These are phyloP conservation scores for Hypothenemus hampei DNA, from an alignment of 1,140 invertebrate genomes.

Conservation along the genomic window DNA sequence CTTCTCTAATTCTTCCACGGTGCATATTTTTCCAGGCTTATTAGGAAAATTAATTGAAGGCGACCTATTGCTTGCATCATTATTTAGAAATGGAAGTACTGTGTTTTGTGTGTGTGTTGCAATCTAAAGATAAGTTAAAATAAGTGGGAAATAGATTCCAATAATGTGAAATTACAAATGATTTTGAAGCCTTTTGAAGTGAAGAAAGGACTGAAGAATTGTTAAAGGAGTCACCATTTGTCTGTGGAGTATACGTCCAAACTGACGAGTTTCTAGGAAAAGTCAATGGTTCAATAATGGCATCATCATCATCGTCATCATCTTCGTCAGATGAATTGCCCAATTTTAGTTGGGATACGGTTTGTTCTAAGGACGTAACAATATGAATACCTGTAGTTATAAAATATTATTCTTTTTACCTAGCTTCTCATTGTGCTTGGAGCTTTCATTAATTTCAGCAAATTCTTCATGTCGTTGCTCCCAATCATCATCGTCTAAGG, in stretches of 20 bases:
- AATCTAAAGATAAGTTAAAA: constrained; percentile 12
- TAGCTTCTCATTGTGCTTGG: constrained; percentile 44
- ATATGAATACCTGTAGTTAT: too few relatives aligned
- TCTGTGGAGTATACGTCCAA: constrained; percentile 35
- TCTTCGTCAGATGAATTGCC: constrained; percentile 32
- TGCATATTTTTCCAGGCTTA: constrained; percentile 45
- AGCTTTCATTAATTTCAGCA: constrained; percentile 55
- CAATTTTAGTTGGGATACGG: constrained; percentile 54
- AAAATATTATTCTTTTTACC: constrained; percentile 32
- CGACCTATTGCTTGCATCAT: constrained; percentile 3
- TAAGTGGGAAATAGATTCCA: not conserved
- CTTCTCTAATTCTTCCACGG: constrained; percentile 54
- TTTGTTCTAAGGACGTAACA: constrained; percentile 50
- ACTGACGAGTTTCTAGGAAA: constrained; percentile 31
- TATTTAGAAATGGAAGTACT: constrained; percentile 7
- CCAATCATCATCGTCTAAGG: constrained; percentile 67
- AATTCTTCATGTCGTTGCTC: constrained; percentile 66
- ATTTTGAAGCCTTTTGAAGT: constrained; percentile 33
- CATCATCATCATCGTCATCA: constrained; percentile 6
- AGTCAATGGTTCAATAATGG: constrained; percentile 9
- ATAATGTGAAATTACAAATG: constrained; percentile 31
- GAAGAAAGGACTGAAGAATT: constrained; percentile 31
- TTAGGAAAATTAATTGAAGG: not conserved
- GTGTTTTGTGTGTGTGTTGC: constrained; percentile 7
- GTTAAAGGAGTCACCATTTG: constrained; percentile 35